Conservation (phyloP, 2,113 vertebrate genomes). For the Channa maculata region DNA sequence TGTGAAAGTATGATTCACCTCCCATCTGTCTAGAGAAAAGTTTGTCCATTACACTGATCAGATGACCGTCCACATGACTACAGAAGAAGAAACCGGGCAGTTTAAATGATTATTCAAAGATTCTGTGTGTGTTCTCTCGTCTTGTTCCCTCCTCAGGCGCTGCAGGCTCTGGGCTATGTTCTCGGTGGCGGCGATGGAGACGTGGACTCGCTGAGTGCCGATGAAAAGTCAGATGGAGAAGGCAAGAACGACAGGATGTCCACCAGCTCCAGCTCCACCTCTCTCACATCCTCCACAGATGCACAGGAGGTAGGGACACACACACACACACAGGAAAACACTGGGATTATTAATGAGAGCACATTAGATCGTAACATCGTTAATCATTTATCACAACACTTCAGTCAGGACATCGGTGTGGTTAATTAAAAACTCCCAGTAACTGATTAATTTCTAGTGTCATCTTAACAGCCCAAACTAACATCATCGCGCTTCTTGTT, state of each 20-base stretch:
- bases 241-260: conserved; percentile 89
- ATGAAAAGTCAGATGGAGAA: conserved; percentile 92
- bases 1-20: conserved; percentile 17
- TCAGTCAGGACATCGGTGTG: too few species aligned
- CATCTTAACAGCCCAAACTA: too few species aligned
- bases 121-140: not conserved
- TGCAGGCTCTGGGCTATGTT: conserved; percentile 95
- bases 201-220: conserved; percentile 88
- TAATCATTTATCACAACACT: too few species aligned
- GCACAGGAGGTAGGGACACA: conserved; percentile 86
- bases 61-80: too few species aligned
- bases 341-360: conserved; percentile 6
- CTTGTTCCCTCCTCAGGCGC: conserved; percentile 81
- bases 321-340: not conserved
- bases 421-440: too few species aligned
- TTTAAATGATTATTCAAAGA: not conserved
- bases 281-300: conserved; percentile 90
- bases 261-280: conserved; percentile 92
- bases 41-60: not conserved
- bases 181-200: conserved; percentile 88
- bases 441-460: too few species aligned
- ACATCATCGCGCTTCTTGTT: too few species aligned
- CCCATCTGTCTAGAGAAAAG: not conserved
- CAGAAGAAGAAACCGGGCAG: too few species aligned
- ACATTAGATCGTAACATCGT: not conserved